Evolutionary conservation across 1,140 invertebrate species (phyloP).

Genomic region (Habropoda laboriosa): DNA sequence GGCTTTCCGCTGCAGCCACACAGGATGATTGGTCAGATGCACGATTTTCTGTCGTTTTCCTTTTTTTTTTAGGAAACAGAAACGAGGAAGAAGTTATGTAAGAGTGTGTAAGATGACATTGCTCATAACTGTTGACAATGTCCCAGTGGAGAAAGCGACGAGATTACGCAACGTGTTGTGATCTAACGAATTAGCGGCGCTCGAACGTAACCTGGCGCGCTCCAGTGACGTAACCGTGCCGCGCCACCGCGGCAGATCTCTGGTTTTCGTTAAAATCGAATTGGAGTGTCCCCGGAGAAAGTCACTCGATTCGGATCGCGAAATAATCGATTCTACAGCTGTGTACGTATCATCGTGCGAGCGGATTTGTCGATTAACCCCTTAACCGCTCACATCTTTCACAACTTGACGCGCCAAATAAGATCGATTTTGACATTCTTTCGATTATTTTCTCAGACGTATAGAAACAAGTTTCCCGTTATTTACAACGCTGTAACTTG

Average conservation of each 20-base stretch:
- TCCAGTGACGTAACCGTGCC: constrained; percentile 55
- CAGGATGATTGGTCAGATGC: too few species aligned
- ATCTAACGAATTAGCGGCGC: constrained; percentile 75
- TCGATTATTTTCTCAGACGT: too few species aligned
- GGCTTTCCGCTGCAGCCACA: too few species aligned
- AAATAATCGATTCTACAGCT: background rate
- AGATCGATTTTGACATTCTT: too few species aligned
- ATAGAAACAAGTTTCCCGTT: too few species aligned
- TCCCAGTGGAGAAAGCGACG: constrained; percentile 71
- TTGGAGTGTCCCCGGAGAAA: background rate
- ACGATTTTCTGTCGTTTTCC: background rate
- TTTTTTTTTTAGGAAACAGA: background rate
- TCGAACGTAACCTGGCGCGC: constrained; percentile 58
- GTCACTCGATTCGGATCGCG: background rate
- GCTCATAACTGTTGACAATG: constrained; percentile 1
- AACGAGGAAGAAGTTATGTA: background rate
- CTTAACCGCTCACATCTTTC: too few species aligned
- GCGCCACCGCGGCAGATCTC: background rate
- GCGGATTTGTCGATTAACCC: too few species aligned
- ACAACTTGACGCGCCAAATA: too few species aligned
- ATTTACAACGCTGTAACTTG: too few species aligned
- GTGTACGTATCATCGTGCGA: too few species aligned
- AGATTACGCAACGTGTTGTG: constrained; percentile 69
- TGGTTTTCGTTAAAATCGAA: too few species aligned
- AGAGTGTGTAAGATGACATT: background rate